A percentile compares a stretch with the other conserved stretches of the same genome.
phyloP scores from a whole-genome alignment of 2,888 invertebrate species.

The Dioctria rufipes region DNA sequence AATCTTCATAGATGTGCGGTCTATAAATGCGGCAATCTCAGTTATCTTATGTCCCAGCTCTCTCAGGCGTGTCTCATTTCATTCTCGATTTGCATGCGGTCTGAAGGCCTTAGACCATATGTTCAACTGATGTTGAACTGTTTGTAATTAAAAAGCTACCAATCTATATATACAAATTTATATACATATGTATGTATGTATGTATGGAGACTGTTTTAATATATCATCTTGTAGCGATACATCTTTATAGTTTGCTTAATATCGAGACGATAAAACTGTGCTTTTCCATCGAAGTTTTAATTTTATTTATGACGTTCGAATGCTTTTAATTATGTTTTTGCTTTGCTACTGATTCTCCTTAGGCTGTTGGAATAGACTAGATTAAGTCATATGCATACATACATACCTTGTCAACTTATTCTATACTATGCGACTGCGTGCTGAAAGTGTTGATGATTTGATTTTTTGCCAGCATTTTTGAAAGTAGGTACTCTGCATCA shows the following conservation, averaged over 20 bases:
- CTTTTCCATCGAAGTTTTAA: not conserved
- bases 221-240: not conserved
- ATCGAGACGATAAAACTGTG: constrained; percentile 3
- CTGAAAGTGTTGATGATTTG: not conserved
- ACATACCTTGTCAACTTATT: constrained; percentile 5
- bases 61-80: constrained; percentile 46
- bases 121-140: not conserved
- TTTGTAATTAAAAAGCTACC: too few relatives aligned
- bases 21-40: constrained; percentile 2
- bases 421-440: not conserved
- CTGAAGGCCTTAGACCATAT: not conserved
- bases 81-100: constrained; percentile 16
- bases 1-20: constrained; percentile 6
- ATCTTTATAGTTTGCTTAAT: not conserved
- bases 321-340: not conserved
- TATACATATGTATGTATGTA: too few relatives aligned
- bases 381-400: not conserved
- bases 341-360: not conserved
- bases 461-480: not conserved
- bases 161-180: too few relatives aligned
- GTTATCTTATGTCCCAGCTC: constrained; percentile 7
- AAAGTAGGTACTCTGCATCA: not conserved
- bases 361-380: not conserved
- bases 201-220: too few relatives aligned
- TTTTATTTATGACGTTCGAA: constrained; percentile 24